Evolutionary conservation across 2,113 vertebrate species (phyloP).

Genomic region (Syrmaticus mikado): DNA sequence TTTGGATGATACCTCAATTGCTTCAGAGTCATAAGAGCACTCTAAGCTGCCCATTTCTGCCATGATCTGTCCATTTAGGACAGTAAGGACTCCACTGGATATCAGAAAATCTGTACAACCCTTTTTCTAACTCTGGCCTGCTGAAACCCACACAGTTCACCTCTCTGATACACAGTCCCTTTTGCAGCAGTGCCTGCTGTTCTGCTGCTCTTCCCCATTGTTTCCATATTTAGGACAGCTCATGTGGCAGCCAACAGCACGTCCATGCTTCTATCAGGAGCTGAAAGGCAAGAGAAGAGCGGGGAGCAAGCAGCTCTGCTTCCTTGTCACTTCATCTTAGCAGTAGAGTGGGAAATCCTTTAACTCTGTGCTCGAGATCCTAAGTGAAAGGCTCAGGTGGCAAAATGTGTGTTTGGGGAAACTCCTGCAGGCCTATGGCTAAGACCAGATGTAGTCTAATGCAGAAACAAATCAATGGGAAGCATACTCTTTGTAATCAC

Average conservation of each 20-base stretch:
- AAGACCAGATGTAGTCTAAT: neutral
- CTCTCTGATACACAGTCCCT: slow-evolving; percentile 4
- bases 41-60: neutral
- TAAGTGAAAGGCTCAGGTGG: neutral
- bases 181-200: neutral
- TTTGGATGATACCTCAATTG: neutral
- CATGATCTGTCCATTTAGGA: neutral
- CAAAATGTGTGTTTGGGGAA: neutral
- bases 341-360: neutral
- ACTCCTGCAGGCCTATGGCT: neutral
- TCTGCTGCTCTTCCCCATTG: neutral
- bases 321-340: neutral
- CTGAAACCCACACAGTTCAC: neutral
- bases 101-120: slow-evolving; percentile 27
- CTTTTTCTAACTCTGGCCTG: neutral
- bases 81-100: slow-evolving; percentile 7
- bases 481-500: neutral
- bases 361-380: neutral
- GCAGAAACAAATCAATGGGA: neutral
- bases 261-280: neutral
- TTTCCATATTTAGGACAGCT: slow-evolving; percentile 24
- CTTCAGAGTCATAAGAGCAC: neutral
- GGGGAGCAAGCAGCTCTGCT: neutral
- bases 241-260: rapidly evolving
- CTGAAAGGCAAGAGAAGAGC: neutral